phyloP scores from a whole-genome alignment of 2,113 vertebrate genomes.

The Leuciscus idus region DNA sequence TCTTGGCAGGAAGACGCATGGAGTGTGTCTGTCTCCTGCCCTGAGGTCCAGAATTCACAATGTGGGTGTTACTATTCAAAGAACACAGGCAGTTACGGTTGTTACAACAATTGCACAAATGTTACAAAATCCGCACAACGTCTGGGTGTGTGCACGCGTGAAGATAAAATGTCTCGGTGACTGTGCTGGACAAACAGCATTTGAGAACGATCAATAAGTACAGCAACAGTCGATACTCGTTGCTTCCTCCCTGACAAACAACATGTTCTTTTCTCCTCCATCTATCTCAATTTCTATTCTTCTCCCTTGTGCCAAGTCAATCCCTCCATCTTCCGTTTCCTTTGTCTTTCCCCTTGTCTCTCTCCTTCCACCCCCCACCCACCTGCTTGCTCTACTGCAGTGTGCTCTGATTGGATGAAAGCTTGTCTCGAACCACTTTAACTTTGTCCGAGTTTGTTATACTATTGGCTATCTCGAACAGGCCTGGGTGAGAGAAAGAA shows the following conservation, averaged over 20 bases:
- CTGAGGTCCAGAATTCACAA: conserved; percentile 34
- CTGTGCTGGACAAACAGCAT: conserved; percentile 17
- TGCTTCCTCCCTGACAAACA: not conserved
- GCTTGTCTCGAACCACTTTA: conserved; percentile 65
- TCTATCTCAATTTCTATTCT: conserved; percentile 22
- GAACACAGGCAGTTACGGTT: not conserved
- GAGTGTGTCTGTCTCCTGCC: conserved; percentile 8
- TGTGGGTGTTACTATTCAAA: conserved; percentile 24
- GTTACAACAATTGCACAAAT: not conserved
- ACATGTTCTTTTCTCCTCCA: not conserved
- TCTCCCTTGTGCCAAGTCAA: conserved; percentile 52
- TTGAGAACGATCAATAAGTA: conserved; percentile 24
- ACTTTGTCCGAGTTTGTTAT: conserved; percentile 52
- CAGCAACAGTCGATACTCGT: conserved; percentile 29
- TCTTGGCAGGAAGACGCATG: not conserved
- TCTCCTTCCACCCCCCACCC: not conserved
- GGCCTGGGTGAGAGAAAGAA: not conserved
- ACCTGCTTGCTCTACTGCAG: conserved; percentile 70
- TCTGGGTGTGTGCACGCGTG: not conserved
- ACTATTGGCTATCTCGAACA: conserved; percentile 49
- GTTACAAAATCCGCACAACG: not conserved
- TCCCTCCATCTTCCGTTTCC: conserved; percentile 46
- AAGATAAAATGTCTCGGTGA: conserved; percentile 13
- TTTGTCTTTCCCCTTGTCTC: conserved; percentile 18
- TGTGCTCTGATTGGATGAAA: conserved; percentile 70